Evolutionary conservation across 2,113 vertebrate genomes (phyloP).

Genomic region (Odontophorus gujanensis): DNA sequence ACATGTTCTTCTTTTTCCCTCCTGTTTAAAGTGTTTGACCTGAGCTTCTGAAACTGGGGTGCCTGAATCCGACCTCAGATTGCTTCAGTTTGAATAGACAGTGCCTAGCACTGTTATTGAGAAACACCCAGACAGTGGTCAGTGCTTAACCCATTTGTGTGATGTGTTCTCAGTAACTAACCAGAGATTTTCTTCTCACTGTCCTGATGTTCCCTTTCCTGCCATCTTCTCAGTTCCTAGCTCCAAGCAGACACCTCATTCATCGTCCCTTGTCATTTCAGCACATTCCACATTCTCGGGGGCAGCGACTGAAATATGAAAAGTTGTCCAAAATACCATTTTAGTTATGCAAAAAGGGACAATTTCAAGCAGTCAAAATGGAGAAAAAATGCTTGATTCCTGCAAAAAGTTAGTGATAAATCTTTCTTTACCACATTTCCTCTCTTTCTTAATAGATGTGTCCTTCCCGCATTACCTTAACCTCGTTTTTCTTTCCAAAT

Average conservation of each 20-base stretch:
- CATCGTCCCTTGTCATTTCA: neutral
- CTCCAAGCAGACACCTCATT: neutral
- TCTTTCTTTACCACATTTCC: neutral
- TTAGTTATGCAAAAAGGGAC: neutral
- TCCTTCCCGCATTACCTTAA: constrained; percentile 7
- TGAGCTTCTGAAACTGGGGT: neutral
- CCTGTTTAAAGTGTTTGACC: neutral
- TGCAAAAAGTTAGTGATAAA: neutral
- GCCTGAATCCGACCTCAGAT: neutral
- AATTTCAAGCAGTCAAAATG: neutral
- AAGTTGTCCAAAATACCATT: neutral
- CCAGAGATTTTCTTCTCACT: neutral
- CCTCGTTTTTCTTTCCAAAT: neutral
- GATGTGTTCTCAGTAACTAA: neutral
- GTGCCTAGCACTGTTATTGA: neutral
- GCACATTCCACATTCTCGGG: neutral
- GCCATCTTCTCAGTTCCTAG: neutral
- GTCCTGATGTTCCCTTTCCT: neutral
- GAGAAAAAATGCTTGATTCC: neutral
- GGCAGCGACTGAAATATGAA: neutral
- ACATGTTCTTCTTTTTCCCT: neutral
- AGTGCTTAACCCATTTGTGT: neutral
- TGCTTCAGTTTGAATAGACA: neutral
- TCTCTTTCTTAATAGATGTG: neutral
- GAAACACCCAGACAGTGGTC: neutral